Evolutionary conservation across 2,888 invertebrate genomes (phyloP), one percentile per base, ranked within the genome.

Genomic region (Pomacea canaliculata): DNA sequence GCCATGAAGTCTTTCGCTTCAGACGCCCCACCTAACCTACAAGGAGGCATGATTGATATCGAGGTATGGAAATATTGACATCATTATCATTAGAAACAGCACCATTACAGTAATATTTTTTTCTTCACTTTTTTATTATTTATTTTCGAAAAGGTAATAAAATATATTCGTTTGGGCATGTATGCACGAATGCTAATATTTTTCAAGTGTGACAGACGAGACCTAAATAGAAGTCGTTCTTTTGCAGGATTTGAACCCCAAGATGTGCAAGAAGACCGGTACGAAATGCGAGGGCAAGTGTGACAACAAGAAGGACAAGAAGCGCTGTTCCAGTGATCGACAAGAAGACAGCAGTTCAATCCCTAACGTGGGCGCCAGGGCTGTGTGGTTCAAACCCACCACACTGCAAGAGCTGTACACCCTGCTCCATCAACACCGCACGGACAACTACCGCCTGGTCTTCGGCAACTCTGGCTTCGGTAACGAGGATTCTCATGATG

Each of bases 391-490:
- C 70, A 84, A 84, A 62, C 86, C 88, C 1, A 82, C 83, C 46
- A 80, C 79, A 13, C 78, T 84, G 48, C 60, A 79, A 10, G 83
- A 86, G 13, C 79, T 88, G 51, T 76, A 81, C 59, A 68, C 76
- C 19, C 69, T 85, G 18, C 72, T 88, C 27, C 71, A 78, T 12
- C 81, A 84, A 59, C 77, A 81, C 67, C 78, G 77, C 10, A 80
- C 79, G 10, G 81, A 81, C 62, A 84, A 79, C 56, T 79, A 83
- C 70, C 80, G 93, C 83, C 87, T 95, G 0, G 93, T 95, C 7
- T 94, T 94, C 37, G 95, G 95, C 48, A 95, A 95, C 86, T 95
- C 95, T 2, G 95, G 94, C 8, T 93, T 93, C 90, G 95, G 96
- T 78, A 49, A 76, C 2, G 18, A 60, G 7, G n/a, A 60, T 60